Base-by-base conservation (phyloP, 1,140 invertebrate species). In the Zaprionus inermis region DNA sequence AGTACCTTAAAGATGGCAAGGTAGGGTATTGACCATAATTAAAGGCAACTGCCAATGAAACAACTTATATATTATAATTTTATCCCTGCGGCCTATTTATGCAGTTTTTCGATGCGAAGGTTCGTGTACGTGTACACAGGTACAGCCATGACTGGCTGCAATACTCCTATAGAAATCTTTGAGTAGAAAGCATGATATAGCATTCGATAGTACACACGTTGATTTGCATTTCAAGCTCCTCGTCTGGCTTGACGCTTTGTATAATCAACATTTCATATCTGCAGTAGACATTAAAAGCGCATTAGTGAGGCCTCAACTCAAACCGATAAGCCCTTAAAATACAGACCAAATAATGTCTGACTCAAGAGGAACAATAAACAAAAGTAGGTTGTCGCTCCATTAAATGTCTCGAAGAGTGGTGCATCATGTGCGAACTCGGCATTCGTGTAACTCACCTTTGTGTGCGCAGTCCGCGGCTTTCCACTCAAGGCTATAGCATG, bases 401-500 rank as follows among this genome's bases (percentile, higher is more conserved):
- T 46, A 54, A 22, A 30, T 59, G 11, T 46, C n/a, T 57, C 49
- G 18, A 41, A 54, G 30, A 52, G 28, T 24, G 14, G 41, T 52
- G 22, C 46, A 64, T 28, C 32, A 70, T 73, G 30, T 46, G 44
- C 41, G 16, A 34, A 28, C n/a, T n/a, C 34, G 44, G 49, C 44
- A n/a, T n/a, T n/a, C 64, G 20, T 54, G 36, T 34, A 16, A 89
- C 94, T 95, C 94, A 98, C 97, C 96, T 97, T 97, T 84, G 95
- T 96, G 76, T 94, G 96, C 49, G 95, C 94, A 22, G 96, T 97
- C 81, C 94, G 94, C 12, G 97, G 95, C 41, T 93, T 93, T 65
- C 94, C 93, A 30, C 93, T 93, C 10, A 95, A 93, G 22, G 96
- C 95, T 65, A 97, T 95, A 32, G 97, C 97, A 90, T 96, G 96